phyloP scores from a whole-genome alignment of 1,140 invertebrate genomes.

The Heliothis virescens region DNA sequence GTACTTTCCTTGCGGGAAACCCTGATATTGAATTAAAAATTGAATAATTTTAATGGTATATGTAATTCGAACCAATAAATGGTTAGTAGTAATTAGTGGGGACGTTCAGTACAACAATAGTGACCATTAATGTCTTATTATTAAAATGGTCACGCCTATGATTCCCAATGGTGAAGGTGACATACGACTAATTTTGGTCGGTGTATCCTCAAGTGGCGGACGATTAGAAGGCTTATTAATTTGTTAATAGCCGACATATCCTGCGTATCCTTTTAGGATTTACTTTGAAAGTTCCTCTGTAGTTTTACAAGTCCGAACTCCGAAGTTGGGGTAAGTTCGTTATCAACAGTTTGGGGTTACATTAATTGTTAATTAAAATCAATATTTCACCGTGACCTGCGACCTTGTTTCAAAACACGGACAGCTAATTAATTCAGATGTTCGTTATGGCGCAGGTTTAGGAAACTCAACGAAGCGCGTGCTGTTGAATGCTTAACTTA shows the following conservation, averaged over 20 bases:
- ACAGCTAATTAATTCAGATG: too few relatives aligned
- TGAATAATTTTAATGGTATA: too few relatives aligned
- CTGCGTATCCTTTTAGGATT: background rate
- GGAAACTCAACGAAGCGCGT: too few relatives aligned
- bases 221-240: too few relatives aligned
- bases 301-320: background rate
- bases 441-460: too few relatives aligned
- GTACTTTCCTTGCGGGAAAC: too few relatives aligned
- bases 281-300: background rate
- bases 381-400: background rate
- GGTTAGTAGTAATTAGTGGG: background rate
- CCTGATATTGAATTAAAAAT: too few relatives aligned
- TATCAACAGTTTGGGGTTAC: background rate
- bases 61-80: too few relatives aligned
- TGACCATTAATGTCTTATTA: background rate
- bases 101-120: background rate
- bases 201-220: too few relatives aligned
- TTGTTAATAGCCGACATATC: too few relatives aligned
- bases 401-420: too few relatives aligned
- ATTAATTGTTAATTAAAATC: constrained; percentile 8
- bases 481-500: too few relatives aligned
- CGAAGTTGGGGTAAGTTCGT: background rate
- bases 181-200: background rate
- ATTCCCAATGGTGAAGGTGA: background rate
- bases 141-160: background rate